Base-by-base conservation (phyloP, 2,888 invertebrate species). In the Mayetiola destructor region DNA sequence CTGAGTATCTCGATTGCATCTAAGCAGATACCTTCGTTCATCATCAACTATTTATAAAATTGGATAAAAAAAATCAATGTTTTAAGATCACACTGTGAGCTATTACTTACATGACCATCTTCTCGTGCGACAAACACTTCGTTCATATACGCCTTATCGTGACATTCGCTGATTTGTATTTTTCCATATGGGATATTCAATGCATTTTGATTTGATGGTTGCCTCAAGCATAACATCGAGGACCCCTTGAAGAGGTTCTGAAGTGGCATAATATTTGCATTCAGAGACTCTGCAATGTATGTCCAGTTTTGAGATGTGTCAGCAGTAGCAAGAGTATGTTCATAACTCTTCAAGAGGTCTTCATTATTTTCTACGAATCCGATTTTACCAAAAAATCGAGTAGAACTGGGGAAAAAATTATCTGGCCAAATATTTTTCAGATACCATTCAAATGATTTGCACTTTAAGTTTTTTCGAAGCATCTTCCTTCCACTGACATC, bases 381-480 rank as follows among this genome's bases (percentile, higher is more conserved):
- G 2, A 93, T 91, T 74, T 87, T 82, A 35, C 96, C 97, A 67
- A 97, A 91, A 74, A 91, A 90, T 61, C 89, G 77, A 62, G 86
- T 84, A 1, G 85, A 78, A 29, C 81, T 84, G 0, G 97, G 97
- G 65, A 97, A 88, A 69, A 95, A 97, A 67, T 97, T 88, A 67
- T 95, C 88, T 0, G 94, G 94, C 91, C 96, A 99, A 23, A 99
- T 81, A 65, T 88, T 89, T 57, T 89, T 82, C 63, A 99, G 75
- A 70, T 94, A 99, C 96, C 96, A 96, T 56, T 82, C 78, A 66
- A 96, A 96, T 62, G 80, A 80, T 71, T 91, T 88, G 69, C 95
- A 95, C 18, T 85, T 73, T 36, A 94, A 74, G 61, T 75, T 77
- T 60, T 85, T 76, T 1, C 84, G 75, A 39, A 96, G 70, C 27